A percentile compares a stretch with the other conserved stretches of the same genome.
Evolutionary conservation across 2,888 invertebrate species (phyloP).

Genomic region (Xiphydria camelus): DNA sequence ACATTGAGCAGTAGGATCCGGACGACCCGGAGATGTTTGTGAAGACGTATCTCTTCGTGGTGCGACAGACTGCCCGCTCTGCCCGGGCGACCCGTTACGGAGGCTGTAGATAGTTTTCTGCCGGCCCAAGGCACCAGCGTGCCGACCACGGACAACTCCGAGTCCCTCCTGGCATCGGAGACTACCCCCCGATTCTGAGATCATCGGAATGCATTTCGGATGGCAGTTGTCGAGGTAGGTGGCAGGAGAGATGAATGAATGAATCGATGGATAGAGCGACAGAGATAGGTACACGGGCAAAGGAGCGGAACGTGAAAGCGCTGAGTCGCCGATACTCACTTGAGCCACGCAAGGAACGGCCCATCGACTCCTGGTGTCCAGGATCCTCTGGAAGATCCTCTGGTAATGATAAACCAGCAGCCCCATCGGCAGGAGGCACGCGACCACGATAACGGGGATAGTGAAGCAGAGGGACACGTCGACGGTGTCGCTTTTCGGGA

Average conservation of each 20-base stretch:
- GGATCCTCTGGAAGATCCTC: slow-evolving; percentile 61
- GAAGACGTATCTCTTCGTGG: slow-evolving; percentile 60
- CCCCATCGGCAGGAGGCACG: slow-evolving; percentile 62
- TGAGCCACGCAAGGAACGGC: slow-evolving; percentile 58
- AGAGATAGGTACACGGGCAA: neutral
- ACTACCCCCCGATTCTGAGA: slow-evolving; percentile 11
- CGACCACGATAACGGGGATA: slow-evolving; percentile 59
- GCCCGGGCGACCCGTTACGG: slow-evolving; percentile 48
- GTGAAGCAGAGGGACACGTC: slow-evolving; percentile 61
- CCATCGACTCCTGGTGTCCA: slow-evolving; percentile 61
- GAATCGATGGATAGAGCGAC: neutral
- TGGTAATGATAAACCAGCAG: slow-evolving; percentile 63
- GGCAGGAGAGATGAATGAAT: slow-evolving; percentile 41
- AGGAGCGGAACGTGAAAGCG: neutral
- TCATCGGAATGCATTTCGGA: too few species aligned
- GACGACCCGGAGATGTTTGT: slow-evolving; percentile 62
- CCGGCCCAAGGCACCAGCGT: slow-evolving; percentile 58
- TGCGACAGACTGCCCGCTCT: slow-evolving; percentile 59
- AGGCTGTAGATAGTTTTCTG: slow-evolving; percentile 56
- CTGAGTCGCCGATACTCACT: slow-evolving; percentile 28
- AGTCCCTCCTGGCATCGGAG: slow-evolving; percentile 55
- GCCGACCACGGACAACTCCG: slow-evolving; percentile 60
- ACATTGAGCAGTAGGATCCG: slow-evolving; percentile 62
- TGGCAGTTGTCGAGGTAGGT: too few species aligned
- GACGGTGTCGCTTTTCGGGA: slow-evolving; percentile 58